A percentile compares a stretch with the other conserved stretches of the same genome.
Evolutionary conservation across 2,797 vertebrate species (phyloP).

Genomic region (Lithobates pipiens): DNA sequence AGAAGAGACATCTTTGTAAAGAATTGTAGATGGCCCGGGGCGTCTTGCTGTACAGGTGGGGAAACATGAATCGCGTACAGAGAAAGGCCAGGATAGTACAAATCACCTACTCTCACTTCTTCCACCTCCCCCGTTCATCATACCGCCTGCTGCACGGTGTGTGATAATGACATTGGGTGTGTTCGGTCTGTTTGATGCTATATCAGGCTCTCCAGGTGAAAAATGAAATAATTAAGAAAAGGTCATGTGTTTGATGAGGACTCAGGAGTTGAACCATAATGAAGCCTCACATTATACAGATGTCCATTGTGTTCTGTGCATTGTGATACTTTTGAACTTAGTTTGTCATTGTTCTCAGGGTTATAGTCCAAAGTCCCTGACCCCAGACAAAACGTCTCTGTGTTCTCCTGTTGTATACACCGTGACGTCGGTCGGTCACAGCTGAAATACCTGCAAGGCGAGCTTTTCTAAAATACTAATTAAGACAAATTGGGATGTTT

Average conservation of each 20-base stretch:
- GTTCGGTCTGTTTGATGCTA: not conserved
- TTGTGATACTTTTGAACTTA: constrained; percentile 21
- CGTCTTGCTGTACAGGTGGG: not conserved
- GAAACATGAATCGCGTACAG: not conserved
- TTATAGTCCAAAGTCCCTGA: not conserved
- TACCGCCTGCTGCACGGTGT: not conserved
- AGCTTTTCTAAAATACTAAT: not conserved
- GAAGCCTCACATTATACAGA: not conserved
- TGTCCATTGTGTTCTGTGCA: constrained; percentile 6
- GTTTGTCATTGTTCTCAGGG: not conserved
- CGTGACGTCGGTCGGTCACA: not conserved
- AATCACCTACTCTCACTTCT: not conserved
- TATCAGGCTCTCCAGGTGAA: not conserved
- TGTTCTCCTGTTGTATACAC: not conserved
- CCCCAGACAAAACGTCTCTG: constrained; percentile 9
- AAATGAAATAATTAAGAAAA: not conserved
- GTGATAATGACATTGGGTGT: not conserved
- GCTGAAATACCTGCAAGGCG: not conserved
- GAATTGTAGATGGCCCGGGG: not conserved
- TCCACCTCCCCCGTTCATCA: not conserved
- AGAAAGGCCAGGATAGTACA: not conserved
- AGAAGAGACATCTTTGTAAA: not conserved
- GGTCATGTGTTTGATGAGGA: not conserved
- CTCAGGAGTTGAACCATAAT: not conserved
- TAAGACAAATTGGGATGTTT: constrained; percentile 25